phyloP scores from a whole-genome alignment of 1,140 invertebrate genomes.

The Bombus vancouverensis region DNA sequence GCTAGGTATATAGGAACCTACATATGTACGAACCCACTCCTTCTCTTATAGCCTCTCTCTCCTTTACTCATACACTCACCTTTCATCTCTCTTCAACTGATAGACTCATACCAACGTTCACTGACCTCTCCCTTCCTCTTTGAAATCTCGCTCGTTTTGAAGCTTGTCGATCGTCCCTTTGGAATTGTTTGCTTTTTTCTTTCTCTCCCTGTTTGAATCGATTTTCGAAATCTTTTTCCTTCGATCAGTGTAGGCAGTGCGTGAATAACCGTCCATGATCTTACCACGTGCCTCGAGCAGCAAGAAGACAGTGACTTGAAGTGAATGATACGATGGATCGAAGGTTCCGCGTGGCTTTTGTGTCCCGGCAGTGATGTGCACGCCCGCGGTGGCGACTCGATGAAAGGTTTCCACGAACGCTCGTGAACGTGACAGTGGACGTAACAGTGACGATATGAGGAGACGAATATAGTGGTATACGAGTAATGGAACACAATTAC shows the following conservation, averaged over 20 bases:
- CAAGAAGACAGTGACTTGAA: background rate
- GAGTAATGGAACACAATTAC: background rate
- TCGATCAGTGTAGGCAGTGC: background rate
- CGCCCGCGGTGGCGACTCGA: background rate
- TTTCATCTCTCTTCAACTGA: background rate
- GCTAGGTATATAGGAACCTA: conserved; percentile 15
- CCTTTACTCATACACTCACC: background rate
- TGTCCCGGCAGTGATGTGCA: conserved; percentile 19
- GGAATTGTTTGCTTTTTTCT: background rate
- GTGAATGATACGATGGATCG: background rate
- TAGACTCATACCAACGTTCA: conserved; percentile 35
- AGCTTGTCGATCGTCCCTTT: conserved; percentile 17
- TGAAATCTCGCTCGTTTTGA: background rate
- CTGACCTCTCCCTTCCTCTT: conserved; percentile 8
- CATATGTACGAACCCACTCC: conserved; percentile 33
- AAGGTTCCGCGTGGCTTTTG: background rate
- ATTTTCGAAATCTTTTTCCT: conserved; percentile 26
- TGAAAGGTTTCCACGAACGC: background rate
- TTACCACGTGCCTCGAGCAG: background rate
- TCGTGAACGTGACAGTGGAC: conserved; percentile 34
- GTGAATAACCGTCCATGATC: background rate
- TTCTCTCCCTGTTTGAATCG: background rate
- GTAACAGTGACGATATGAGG: conserved; percentile 4
- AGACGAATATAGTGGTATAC: background rate
- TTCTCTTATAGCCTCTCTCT: conserved; percentile 23